Conservation (phyloP, 1,140 invertebrate genomes). For the Pantala flavescens region DNA sequence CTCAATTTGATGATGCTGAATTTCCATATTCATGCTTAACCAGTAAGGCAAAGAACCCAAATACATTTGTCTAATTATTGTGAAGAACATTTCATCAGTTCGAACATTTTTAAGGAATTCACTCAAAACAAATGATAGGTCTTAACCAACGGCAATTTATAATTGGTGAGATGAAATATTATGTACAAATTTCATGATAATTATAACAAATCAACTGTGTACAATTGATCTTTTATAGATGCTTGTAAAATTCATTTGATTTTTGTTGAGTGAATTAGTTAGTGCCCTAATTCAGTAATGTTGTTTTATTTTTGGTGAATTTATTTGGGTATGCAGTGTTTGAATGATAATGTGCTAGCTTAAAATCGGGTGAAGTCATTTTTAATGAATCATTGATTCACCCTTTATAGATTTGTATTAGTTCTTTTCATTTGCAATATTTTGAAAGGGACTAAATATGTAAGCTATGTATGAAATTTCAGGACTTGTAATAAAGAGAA, state of each 20-base stretch:
- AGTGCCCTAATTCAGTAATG: neutral
- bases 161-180: neutral
- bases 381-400: neutral
- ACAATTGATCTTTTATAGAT: neutral
- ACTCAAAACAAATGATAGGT: neutral
- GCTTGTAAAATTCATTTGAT: neutral
- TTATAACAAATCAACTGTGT: neutral
- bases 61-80: neutral
- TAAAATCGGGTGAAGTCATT: neutral
- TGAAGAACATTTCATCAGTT: neutral
- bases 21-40: neutral
- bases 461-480: neutral
- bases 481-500: conserved; percentile 7
- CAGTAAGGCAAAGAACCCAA: neutral
- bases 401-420: neutral
- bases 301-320: neutral
- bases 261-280: neutral
- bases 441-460: neutral
- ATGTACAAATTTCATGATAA: neutral
- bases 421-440: conserved; percentile 1
- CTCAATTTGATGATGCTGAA: too few species aligned
- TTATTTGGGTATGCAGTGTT: neutral
- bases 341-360: neutral
- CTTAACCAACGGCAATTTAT: neutral
- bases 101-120: neutral